Base-by-base conservation (phyloP, 2,113 vertebrate species). In the Saguinus midas region DNA sequence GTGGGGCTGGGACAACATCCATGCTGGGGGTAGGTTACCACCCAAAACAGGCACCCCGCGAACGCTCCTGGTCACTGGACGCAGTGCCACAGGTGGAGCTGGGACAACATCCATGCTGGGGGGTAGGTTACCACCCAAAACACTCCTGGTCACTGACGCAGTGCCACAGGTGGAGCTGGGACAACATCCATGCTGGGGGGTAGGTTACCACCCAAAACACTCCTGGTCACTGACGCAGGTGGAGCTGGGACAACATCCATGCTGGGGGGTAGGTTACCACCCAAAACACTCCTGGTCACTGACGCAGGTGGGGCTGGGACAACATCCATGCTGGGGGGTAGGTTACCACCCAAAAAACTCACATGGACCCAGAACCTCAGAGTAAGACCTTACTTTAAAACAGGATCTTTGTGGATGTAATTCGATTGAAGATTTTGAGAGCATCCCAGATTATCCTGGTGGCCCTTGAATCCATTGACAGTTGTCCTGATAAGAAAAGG, bases 371-470 rank as follows among this genome's bases (percentile, higher is more conserved):
- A 7, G 52, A 57, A 73, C 35, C 79, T 50, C 35, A 8, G 43
- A 16, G 32, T 27, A 11, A 11, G 64, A 23, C 40, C 66, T 40
- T 45, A 18, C 32, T 12, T 13, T 14, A 8, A 82, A 61, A 27
- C 18, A 13, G 25, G 32, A 32, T 25, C 84, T 68, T 48, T 40
- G 76, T 18, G 27, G 58, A 21, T 27, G 0, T 7, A 17, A 17
- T 17, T n/a, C 27, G 14, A n/a, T 27, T 17, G n/a, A 64, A 57
- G 72, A 35, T 27, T 61, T 79, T 9, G 58, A 70, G 58, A 68
- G 35, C 16, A n/a, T n/a, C 66, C 66, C 1, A 10, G 11, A 52
- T 32, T 5, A 52, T 5, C 66, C 1, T 0, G 29, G 3, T 13
- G n/a, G 35, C 23, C 80, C 64, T 64, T 16, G 21, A 85, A 48